These are phyloP conservation scores for Prosapia bicincta DNA, from an alignment of 2,888 invertebrate species.

Conservation along the genomic window DNA sequence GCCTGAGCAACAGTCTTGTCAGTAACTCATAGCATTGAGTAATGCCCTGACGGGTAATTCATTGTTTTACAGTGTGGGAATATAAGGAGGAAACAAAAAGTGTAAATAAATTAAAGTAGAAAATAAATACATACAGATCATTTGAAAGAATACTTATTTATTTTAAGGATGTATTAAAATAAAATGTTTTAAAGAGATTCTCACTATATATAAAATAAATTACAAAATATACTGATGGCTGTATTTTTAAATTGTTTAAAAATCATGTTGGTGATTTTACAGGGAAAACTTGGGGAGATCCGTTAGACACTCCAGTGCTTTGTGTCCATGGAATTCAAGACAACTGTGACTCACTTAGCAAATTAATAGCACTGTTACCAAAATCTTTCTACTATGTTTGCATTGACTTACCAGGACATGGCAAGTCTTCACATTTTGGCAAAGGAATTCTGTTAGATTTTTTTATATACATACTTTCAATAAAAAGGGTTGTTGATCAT, in stretches of 20 bases:
- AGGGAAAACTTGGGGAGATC: conserved; percentile 42
- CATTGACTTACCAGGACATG: conserved; percentile 49
- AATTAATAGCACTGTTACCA: conserved; percentile 45
- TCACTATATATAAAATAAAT: no score
- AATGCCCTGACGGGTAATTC: no score
- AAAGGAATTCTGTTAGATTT: conserved; percentile 44
- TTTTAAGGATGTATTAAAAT: no score
- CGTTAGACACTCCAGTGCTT: conserved; percentile 43
- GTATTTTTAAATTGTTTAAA: not conserved
- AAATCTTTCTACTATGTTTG: conserved; percentile 44
- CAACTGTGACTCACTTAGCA: conserved; percentile 48
- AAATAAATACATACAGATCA: no score
- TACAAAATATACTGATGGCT: no score
- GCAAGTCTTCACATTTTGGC: conserved; percentile 46
- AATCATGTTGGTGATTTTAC: conserved; percentile 28
- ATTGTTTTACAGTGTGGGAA: no score
- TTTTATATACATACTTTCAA: conserved; percentile 40
- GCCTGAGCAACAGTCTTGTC: no score
- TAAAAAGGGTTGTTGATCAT: conserved; percentile 43
- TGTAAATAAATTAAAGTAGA: no score
- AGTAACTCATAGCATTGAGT: no score
- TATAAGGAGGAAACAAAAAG: no score
- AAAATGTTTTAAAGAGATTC: no score
- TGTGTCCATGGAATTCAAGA: conserved; percentile 47
- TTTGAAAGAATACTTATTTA: no score